Evolutionary conservation across 2,888 invertebrate species (phyloP), one percentile per base, ranked within the genome.

Genomic region (Eristalinus sepulchralis): DNA sequence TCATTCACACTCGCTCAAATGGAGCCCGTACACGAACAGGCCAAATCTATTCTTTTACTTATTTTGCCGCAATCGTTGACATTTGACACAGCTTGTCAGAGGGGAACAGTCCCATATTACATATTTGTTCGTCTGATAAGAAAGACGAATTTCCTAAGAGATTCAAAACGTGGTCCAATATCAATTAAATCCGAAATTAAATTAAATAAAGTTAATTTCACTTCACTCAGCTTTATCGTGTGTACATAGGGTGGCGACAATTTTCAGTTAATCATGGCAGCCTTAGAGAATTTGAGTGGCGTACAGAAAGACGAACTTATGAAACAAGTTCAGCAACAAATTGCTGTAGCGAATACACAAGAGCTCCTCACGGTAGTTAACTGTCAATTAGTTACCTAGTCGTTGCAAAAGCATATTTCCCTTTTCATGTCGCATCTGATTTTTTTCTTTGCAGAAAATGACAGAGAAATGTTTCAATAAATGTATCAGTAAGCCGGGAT

Each of bases 391-490:
- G 6, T 17, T 17, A 4, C 8, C n/a, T 27, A 27, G 27, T 27
- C 27, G 5, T 27, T 5, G 5, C 27, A 27, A 3, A 2, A 27
- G 2, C 5, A 27, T 3, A 39, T 17, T n/a, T n/a, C n/a, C 1
- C 13, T n/a, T 6, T 5, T 3, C 1, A n/a, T 47, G 0, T 11
- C 0, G 3, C 13, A 39, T 39, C 31, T 39, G 0, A 3, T 8
- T 47, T 47, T 20, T 20, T 72, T 81, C 59, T 34, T 89, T 94
- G 94, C 93, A 97, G 95, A 98, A 98, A 96, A 98, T 98, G 96
- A 97, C 98, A 62, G 97, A 98, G 91, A 98, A 98, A 93, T 99
- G 99, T 93, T 99, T 98, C 92, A 97, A 96, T 92, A 98, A 98
- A 91, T 99, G 99, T 93, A 95, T 99, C 89, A 93, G 93, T 71